Evolutionary conservation across 2,888 invertebrate species (phyloP).

Genomic region (Monochamus alternatus): DNA sequence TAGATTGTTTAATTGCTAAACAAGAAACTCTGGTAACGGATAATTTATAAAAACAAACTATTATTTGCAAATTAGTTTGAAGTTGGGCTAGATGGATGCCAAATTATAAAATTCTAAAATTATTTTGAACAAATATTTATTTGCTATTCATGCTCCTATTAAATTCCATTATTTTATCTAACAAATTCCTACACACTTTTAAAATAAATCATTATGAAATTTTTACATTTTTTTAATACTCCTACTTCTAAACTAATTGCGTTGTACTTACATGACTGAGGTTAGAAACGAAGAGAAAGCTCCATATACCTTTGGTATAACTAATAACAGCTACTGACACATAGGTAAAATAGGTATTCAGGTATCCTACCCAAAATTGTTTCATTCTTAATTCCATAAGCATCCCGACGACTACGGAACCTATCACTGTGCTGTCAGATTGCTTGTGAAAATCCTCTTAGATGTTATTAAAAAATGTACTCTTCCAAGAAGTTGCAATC

Average conservation of each 20-base stretch:
- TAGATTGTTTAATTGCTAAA: conserved; percentile 9
- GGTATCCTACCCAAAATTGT: background rate
- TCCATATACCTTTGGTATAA: background rate
- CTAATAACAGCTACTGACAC: background rate
- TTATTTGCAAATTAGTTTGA: conserved; percentile 1
- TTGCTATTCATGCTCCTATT: too few relatives aligned
- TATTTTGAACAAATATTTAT: background rate
- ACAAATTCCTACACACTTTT: too few relatives aligned
- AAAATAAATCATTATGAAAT: too few relatives aligned
- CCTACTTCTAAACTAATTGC: too few relatives aligned
- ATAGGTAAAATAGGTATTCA: too few relatives aligned
- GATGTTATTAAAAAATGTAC: background rate
- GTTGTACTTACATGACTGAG: background rate
- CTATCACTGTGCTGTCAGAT: background rate
- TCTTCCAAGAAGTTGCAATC: background rate
- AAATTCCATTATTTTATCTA: too few relatives aligned
- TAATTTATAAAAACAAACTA: background rate
- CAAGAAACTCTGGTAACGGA: conserved; percentile 6
- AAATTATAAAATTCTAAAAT: conserved; percentile 4
- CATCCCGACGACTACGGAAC: background rate
- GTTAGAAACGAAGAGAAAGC: background rate
- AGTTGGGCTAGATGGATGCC: background rate
- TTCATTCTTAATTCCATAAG: background rate
- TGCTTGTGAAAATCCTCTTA: background rate
- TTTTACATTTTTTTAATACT: too few relatives aligned